Conservation (phyloP, 1,140 invertebrate species). For the Epicauta chinensis region DNA sequence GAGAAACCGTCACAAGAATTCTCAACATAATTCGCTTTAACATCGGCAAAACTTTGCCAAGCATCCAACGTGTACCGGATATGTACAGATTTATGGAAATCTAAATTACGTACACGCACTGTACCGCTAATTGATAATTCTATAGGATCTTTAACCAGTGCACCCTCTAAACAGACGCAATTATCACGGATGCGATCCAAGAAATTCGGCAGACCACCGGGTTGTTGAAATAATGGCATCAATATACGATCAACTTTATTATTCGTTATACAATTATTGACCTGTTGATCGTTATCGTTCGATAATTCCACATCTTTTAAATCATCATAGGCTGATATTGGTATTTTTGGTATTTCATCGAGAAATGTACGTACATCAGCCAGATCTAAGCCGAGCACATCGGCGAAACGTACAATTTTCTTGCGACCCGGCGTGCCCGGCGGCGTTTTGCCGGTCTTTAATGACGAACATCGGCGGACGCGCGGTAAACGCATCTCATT, state of each 20-base stretch:
- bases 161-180: constrained; percentile 80
- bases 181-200: constrained; percentile 65
- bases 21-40: constrained; percentile 74
- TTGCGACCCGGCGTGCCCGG: constrained; percentile 82
- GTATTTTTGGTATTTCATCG: constrained; percentile 82
- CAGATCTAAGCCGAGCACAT: constrained; percentile 87
- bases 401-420: constrained; percentile 93
- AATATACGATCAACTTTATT: constrained; percentile 50
- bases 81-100: constrained; percentile 86
- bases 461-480: constrained; percentile 72
- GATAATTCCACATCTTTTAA: constrained; percentile 50
- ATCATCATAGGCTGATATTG: constrained; percentile 76
- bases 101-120: constrained; percentile 82
- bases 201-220: constrained; percentile 67
- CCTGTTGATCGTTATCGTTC: constrained; percentile 29
- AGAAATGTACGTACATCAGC: constrained; percentile 85
- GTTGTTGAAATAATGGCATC: constrained; percentile 77
- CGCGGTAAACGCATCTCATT: constrained; percentile 51
- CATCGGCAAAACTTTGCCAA: constrained; percentile 79
- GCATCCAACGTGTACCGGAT: constrained; percentile 80
- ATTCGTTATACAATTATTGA: neutral
- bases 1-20: constrained; percentile 90
- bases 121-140: constrained; percentile 75
- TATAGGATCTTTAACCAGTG: constrained; percentile 61
- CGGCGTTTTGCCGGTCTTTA: constrained; percentile 87